Evolutionary conservation across 2,888 invertebrate genomes (phyloP), one percentile per base, ranked within the genome.

Genomic region (Phortica magna): DNA sequence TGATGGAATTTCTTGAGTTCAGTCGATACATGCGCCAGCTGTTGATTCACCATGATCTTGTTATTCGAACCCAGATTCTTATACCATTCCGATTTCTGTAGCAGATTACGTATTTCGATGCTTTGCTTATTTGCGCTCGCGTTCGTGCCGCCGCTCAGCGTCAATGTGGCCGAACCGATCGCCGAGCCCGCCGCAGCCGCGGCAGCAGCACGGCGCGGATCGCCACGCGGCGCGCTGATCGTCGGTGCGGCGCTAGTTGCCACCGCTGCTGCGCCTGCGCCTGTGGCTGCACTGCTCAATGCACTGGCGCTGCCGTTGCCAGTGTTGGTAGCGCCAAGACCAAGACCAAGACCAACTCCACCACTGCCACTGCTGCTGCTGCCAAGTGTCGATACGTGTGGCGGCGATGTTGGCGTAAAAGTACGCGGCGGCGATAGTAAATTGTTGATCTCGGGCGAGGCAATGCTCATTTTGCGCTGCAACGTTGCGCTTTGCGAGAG

Each of bases 11-110:
- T 94, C 88, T 95, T 94, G 31, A 94, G 91, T 90, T 93, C 93
- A 81, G 93, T 94, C 7, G 94, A 94, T 12, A 95, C 93, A 41
- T 94, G 92, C 1, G 94, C 94, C 84, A 95, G 90, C 88, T 95
- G 93, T 85, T 95, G 95, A 88, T 95, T 95, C 0, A 95, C 94
- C 91, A 94, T 93, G 82, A 95, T 93, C 91, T 95, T 95, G 88
- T 95, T 94, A 80, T 95, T 95, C 75, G 95, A 95, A 83, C 95
- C 95, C 68, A 95, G 92, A 79, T 94, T 95, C 88, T 94, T 95
- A 87, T 95, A 95, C 94, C 95, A 95, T 76, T 93, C 93, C 0
- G 95, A 95, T 86, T 93, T 94, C 90, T 95, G 95, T 73, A 95
- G 90, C 81, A 95, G 90, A 78, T 93, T 94, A 89, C 95, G 95